These are phyloP conservation scores for Megalurothrips usitatus DNA, from an alignment of 2,888 invertebrate genomes.

Conservation along the genomic window DNA sequence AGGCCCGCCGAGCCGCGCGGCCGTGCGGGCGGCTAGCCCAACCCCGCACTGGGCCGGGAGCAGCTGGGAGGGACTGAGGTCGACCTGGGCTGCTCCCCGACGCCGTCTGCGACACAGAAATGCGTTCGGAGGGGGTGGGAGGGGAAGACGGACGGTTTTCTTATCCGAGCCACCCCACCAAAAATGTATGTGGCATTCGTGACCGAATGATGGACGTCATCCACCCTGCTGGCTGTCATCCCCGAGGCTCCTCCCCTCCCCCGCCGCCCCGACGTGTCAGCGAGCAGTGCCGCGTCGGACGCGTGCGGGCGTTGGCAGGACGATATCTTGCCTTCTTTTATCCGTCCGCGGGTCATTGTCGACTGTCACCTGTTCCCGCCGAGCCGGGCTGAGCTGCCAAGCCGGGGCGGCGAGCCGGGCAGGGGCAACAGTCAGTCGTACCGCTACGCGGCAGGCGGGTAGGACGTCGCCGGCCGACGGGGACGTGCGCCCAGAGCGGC, in stretches of 20 bases:
- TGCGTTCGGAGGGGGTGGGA: background rate
- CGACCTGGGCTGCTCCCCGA: background rate
- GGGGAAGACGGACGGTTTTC: background rate
- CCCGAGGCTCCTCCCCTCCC: background rate
- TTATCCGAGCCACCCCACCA: background rate
- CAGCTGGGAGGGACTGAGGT: background rate
- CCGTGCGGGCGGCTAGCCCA: too few relatives aligned
- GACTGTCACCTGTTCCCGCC: slow-evolving; percentile 3
- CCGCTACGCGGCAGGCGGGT: background rate
- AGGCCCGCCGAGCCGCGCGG: background rate
- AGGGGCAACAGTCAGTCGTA: background rate
- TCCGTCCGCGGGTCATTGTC: background rate
- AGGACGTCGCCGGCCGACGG: background rate
- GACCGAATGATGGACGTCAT: background rate
- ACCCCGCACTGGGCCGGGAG: background rate
- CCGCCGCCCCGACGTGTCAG: background rate
- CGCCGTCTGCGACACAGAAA: background rate
- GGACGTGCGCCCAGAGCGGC: background rate
- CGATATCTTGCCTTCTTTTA: background rate
- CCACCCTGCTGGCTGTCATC: background rate
- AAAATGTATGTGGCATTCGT: background rate
- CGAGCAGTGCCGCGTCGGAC: background rate
- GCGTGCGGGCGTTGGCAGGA: background rate
- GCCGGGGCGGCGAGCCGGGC: background rate
- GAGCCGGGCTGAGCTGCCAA: background rate